phyloP scores from a whole-genome alignment of 2,113 vertebrate genomes.

The Columbina picui region DNA sequence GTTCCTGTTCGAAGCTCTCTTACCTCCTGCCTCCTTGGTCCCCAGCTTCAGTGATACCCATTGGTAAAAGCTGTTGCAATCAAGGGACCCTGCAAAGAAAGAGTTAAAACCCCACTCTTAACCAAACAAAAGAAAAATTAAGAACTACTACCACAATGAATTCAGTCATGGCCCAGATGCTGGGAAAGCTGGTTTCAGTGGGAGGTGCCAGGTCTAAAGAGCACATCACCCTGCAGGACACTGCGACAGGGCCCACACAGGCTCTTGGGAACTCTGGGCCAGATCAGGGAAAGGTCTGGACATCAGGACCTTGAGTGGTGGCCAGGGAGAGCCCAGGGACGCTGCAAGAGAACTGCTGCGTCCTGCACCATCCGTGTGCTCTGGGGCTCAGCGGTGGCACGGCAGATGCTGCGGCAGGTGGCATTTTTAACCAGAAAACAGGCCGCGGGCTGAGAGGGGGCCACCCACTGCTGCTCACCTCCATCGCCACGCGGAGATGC shows the following conservation, averaged over 20 bases:
- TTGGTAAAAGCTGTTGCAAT: constrained; percentile 99
- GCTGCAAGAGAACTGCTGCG: background rate
- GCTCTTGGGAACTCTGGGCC: background rate
- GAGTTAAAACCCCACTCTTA: background rate
- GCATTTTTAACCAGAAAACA: background rate
- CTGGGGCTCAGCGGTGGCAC: background rate
- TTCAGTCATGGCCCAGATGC: background rate
- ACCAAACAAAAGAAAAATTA: background rate
- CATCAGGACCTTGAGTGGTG: background rate
- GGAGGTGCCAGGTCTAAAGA: background rate
- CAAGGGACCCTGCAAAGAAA: constrained; percentile 89
- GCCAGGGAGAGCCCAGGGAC: background rate
- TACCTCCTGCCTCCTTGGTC: constrained; percentile 79
- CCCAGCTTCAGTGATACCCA: constrained; percentile 94
- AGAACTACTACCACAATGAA: background rate
- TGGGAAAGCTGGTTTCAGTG: background rate
- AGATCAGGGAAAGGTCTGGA: background rate
- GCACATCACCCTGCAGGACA: background rate
- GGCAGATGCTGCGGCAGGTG: background rate
- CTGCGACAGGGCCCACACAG: accelerated
- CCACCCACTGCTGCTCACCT: background rate
- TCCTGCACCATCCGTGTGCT: background rate
- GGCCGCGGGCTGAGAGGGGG: background rate
- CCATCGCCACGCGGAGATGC: accelerated
- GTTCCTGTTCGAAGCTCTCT: constrained; percentile 45